Base-by-base conservation (phyloP, 2,888 invertebrate genomes). In the Cynaeus angustus region DNA sequence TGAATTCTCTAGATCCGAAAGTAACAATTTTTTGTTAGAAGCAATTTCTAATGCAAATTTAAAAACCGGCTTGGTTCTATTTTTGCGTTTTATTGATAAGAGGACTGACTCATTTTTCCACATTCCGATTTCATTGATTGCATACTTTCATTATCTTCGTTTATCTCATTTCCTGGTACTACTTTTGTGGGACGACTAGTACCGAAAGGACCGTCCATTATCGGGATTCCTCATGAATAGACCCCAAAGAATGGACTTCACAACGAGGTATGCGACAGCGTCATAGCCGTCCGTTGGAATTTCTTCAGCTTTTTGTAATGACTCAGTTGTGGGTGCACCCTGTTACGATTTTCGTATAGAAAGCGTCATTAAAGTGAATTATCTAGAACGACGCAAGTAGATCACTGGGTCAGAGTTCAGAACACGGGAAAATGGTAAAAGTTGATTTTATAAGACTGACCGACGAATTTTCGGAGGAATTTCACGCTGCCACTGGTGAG, bases 221-320 rank as follows among this genome's bases (percentile, higher is more conserved):
- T 52, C 52, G 66, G 56, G 66, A 66, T 66, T 66, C 66, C 56
- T 56, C 38, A 64, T 64, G 64, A 64, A 64, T 64, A 64, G 53
- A 64, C 52, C 9, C 38, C 14, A 9, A 59, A 59, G 59, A 59
- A 59, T 59, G 59, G 46, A n/a, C 10, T 48, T 30, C 21, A 8
- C 16, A 16, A 26, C 12, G 30, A 33, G 61, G 61, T 61, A 61
- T 61, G 61, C 61, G 64, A 43, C 53, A 53, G n/a, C 14, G 21
- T 30, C 64, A 53, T 64, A 38, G 64, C 26, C 52, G 43, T 64
- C 10, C 43, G 26, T 7, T 16, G 28, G 28, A 59, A 58, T 10
- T 45, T 13, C 45, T 30, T 41, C 64, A 7, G 16, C 50, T 37
- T 38, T 61, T 52, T 41, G n/a, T 53, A 21, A 21, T 21, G 21